Evolutionary conservation across 1,140 invertebrate species (phyloP).

Genomic region (Glossosoma conforme): DNA sequence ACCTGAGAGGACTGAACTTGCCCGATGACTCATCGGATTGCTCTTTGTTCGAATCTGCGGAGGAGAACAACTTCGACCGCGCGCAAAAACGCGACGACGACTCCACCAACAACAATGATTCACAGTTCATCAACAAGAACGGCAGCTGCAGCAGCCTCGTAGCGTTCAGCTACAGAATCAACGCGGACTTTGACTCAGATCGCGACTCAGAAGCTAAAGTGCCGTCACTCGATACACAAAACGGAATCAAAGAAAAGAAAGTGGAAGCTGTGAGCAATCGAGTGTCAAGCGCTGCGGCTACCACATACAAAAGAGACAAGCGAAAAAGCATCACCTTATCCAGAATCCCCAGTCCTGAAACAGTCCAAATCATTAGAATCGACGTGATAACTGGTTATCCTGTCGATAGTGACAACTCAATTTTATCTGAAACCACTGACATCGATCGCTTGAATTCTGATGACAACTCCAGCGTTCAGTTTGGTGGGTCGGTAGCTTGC

Average conservation of each 20-base stretch:
- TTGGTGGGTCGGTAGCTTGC: not conserved
- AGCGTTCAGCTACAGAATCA: not conserved
- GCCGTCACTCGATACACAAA: not conserved
- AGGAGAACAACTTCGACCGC: conserved; percentile 2
- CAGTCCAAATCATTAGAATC: conserved; percentile 46
- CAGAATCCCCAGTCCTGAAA: conserved; percentile 43
- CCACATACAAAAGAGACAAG: conserved; percentile 42
- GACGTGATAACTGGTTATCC: conserved; percentile 36
- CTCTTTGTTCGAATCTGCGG: conserved; percentile 14
- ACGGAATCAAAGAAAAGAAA: not conserved
- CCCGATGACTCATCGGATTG: conserved; percentile 23
- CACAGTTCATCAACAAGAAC: conserved; percentile 15
- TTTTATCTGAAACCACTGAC: conserved; percentile 22
- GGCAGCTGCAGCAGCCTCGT: too few species aligned
- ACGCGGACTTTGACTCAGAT: not conserved
- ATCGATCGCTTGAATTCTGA: conserved; percentile 13
- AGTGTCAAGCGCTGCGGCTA: not conserved
- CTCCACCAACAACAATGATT: conserved; percentile 21
- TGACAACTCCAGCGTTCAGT: conserved; percentile 3
- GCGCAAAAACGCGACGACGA: conserved; percentile 9
- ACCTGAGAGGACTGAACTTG: conserved; percentile 13
- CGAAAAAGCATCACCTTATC: conserved; percentile 46
- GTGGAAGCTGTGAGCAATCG: not conserved
- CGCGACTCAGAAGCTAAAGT: not conserved
- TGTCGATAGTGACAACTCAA: conserved; percentile 22